A percentile compares a stretch with the other conserved stretches of the same genome.
Evolutionary conservation across 1,140 invertebrate genomes (phyloP).

Genomic region (Linepithema humile): DNA sequence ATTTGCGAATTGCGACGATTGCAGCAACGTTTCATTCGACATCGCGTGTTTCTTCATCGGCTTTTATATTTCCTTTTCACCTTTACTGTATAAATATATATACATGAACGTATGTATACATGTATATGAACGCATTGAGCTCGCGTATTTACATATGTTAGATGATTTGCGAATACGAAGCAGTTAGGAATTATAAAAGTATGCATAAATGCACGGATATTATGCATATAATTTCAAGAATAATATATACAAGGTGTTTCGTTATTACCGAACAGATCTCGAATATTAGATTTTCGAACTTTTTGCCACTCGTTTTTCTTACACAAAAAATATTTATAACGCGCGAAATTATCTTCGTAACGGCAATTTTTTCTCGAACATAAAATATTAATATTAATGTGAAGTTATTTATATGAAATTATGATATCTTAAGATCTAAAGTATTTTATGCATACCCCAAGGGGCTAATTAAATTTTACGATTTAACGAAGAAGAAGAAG

Average conservation of each 20-base stretch:
- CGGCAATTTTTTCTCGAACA: too few species aligned
- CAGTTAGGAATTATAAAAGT: constrained; percentile 29
- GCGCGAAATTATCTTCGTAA: not conserved
- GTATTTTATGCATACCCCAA: constrained; percentile 15
- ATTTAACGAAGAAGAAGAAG: constrained; percentile 45
- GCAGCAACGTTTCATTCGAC: constrained; percentile 22
- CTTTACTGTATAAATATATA: not conserved
- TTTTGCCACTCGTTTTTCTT: not conserved
- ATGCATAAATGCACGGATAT: constrained; percentile 13
- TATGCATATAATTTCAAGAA: constrained; percentile 12
- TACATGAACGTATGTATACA: too few species aligned
- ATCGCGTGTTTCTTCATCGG: constrained; percentile 37
- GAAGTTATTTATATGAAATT: too few species aligned
- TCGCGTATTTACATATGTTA: constrained; percentile 34
- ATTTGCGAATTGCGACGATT: constrained; percentile 28
- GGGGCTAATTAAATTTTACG: constrained; percentile 43
- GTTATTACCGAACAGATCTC: constrained; percentile 11
- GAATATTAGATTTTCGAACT: constrained; percentile 31
- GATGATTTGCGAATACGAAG: constrained; percentile 6
- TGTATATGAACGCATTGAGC: not conserved
- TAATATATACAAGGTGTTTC: constrained; percentile 16
- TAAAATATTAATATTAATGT: too few species aligned
- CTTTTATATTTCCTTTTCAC: constrained; percentile 29
- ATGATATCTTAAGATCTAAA: constrained; percentile 17
- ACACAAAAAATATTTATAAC: not conserved